Conservation (phyloP, 2,797 vertebrate genomes). For the Catostomus latipinnis region DNA sequence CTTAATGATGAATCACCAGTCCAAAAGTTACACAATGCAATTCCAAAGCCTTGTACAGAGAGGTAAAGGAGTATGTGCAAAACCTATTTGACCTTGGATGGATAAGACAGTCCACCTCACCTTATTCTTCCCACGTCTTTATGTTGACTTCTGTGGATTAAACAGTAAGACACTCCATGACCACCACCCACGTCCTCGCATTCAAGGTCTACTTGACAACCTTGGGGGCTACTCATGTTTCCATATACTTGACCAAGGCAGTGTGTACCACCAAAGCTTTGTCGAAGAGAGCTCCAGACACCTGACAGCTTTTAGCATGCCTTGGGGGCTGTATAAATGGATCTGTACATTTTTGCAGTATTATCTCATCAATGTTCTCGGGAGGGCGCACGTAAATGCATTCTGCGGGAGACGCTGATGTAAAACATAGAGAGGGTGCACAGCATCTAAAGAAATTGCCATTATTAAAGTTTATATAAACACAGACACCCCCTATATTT, state of each 20-base stretch:
- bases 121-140: neutral
- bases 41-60: neutral
- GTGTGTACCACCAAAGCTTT: slow-evolving; percentile 33
- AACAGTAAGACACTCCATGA: neutral
- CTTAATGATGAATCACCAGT: neutral
- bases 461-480: too few species aligned
- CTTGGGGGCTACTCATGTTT: too few species aligned
- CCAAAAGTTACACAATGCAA: neutral
- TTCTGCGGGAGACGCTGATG: too few species aligned
- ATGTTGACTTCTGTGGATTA: neutral
- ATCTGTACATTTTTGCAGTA: neutral
- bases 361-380: too few species aligned
- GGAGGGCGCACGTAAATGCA: too few species aligned
- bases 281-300: neutral
- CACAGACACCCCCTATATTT: too few species aligned
- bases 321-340: slow-evolving; percentile 22
- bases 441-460: too few species aligned
- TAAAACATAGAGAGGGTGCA: too few species aligned
- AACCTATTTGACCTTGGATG: neutral
- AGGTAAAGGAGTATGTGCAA: neutral
- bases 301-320: neutral
- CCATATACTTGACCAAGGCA: neutral
- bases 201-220: too few species aligned
- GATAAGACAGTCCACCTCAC: neutral
- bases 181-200: too few species aligned